A percentile compares a stretch with the other conserved stretches of the same genome.
phyloP scores from a whole-genome alignment of 2,888 invertebrate genomes.

The Muscina levida region DNA sequence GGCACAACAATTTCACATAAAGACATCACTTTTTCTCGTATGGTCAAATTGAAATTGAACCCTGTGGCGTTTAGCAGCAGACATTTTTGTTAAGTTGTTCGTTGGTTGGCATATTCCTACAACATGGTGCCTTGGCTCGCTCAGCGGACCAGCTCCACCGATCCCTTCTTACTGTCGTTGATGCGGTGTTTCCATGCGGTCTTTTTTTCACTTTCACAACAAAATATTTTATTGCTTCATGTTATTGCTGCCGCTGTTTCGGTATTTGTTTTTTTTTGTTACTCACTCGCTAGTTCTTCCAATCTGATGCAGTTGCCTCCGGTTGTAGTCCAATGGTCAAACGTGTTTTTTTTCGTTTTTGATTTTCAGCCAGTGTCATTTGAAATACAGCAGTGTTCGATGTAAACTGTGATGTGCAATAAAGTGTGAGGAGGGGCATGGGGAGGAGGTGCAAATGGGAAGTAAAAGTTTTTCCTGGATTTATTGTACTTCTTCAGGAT shows the following conservation, averaged over 20 bases:
- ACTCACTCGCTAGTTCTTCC: background rate
- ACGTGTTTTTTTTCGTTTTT: conserved; percentile 11
- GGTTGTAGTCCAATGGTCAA: conserved; percentile 58
- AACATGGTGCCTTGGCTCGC: background rate
- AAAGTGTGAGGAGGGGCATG: background rate
- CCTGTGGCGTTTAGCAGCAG: conserved; percentile 57
- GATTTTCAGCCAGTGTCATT: no score
- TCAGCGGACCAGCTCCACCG: background rate
- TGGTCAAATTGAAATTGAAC: conserved; percentile 63
- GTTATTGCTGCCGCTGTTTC: conserved; percentile 2
- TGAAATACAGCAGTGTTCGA: background rate
- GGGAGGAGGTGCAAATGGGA: background rate
- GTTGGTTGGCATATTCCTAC: background rate
- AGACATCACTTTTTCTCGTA: conserved; percentile 26
- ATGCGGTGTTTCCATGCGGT: no score
- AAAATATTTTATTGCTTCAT: conserved; percentile 39
- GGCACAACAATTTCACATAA: conserved; percentile 41
- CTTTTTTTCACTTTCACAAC: conserved; percentile 31
- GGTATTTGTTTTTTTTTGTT: conserved; percentile 4
- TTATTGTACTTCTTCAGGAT: no score
- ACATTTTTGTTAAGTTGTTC: conserved; percentile 42
- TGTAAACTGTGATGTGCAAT: background rate
- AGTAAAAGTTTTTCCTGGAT: conserved; percentile 1
- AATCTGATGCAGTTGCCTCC: conserved; percentile 42
- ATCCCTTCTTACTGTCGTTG: background rate